These are phyloP conservation scores for Tuberolachnus salignus DNA, from an alignment of 2,888 invertebrate genomes.

Conservation along the genomic window DNA sequence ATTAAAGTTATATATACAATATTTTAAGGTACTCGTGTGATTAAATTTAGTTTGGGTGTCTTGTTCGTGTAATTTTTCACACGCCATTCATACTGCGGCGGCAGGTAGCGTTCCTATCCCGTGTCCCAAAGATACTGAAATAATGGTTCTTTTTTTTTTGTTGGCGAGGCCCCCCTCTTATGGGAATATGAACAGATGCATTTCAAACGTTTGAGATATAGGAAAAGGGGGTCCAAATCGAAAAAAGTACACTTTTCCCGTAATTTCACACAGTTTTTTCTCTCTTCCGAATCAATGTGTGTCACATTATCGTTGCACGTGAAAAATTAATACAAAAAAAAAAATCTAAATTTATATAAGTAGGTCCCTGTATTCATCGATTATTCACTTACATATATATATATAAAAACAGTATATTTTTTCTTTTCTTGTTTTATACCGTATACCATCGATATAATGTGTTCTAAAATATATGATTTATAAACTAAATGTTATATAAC, in stretches of 20 bases:
- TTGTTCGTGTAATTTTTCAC: constrained; percentile 46
- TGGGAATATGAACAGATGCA: constrained; percentile 49
- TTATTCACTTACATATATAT: no score
- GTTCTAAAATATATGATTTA: no score
- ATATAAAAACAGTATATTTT: no score
- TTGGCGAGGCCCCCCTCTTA: constrained; percentile 22
- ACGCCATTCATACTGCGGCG: constrained; percentile 34
- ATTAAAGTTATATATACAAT: constrained; percentile 11
- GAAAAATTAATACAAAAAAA: not conserved
- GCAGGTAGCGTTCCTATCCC: constrained; percentile 32
- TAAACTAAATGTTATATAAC: no score
- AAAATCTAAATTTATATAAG: not conserved
- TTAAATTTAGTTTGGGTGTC: constrained; percentile 25
- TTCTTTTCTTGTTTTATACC: no score
- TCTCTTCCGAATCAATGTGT: constrained; percentile 11
- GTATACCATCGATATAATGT: no score
- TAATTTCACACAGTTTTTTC: constrained; percentile 41
- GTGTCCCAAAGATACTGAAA: constrained; percentile 22
- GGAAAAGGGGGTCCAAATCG: constrained; percentile 21
- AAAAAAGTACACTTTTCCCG: constrained; percentile 45
- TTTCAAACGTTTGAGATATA: constrained; percentile 33
- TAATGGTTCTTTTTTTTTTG: constrained; percentile 36
- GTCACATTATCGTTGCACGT: not conserved
- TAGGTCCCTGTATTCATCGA: no score
- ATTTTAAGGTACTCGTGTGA: constrained; percentile 7